These are phyloP conservation scores for Phrynocephalus forsythii DNA, from an alignment of 2,797 vertebrate species.

Conservation along the genomic window DNA sequence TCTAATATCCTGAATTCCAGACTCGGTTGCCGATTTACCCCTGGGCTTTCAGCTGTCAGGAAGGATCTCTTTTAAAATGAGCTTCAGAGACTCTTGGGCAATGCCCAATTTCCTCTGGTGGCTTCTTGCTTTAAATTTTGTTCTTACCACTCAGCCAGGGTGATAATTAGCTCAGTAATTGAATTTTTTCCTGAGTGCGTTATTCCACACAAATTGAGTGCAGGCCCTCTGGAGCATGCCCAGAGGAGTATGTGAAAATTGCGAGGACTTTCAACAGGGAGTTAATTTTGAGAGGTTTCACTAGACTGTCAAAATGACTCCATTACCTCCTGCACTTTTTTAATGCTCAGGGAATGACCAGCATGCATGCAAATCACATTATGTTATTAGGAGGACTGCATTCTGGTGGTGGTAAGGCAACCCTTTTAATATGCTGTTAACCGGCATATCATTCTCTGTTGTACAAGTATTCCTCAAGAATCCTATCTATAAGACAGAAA, in stretches of 20 bases:
- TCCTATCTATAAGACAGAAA: neutral
- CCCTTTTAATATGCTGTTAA: conserved; percentile 20
- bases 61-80: conserved; percentile 46
- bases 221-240: conserved; percentile 36
- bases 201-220: conserved; percentile 30
- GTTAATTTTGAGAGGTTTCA: conserved; percentile 44
- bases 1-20: conserved; percentile 23
- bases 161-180: conserved; percentile 77
- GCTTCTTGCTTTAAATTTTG: conserved; percentile 50
- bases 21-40: neutral
- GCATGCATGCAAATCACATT: neutral
- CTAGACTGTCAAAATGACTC: conserved; percentile 36
- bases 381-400: neutral
- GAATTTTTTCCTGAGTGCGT: conserved; percentile 68
- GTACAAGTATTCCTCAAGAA: neutral
- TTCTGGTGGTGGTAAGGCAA: neutral
- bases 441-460: neutral
- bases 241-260: conserved; percentile 37
- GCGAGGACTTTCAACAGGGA: conserved; percentile 23
- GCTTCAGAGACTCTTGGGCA: conserved; percentile 38
- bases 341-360: neutral
- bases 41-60: conserved; percentile 37
- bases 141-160: conserved; percentile 57
- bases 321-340: neutral
- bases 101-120: conserved; percentile 58